A percentile compares a stretch with the other conserved stretches of the same genome.
phyloP scores from a whole-genome alignment of 2,797 vertebrate genomes.

The Manis javanica region DNA sequence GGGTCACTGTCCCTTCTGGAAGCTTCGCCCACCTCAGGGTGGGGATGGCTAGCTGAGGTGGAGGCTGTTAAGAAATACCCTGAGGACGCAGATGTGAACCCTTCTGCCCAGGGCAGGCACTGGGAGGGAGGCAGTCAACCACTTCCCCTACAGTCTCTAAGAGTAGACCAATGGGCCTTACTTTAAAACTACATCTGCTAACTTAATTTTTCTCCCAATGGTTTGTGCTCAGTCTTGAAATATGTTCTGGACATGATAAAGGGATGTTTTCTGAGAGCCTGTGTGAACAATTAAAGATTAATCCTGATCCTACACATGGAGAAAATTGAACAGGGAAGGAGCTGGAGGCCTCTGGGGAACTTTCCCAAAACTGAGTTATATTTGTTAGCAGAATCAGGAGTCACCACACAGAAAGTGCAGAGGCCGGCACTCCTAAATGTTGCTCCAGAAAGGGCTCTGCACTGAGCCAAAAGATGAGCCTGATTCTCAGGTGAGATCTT shows the following conservation, averaged over 20 bases:
- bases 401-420: fast-evolving
- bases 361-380: neutral
- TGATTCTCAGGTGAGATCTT: neutral
- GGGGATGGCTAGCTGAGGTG: too few species aligned
- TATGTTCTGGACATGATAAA: conserved; percentile 7
- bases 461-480: neutral
- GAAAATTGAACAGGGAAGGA: neutral
- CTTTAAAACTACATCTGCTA: conserved; percentile 46
- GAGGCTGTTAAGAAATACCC: neutral
- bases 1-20: neutral
- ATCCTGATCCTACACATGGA: conserved; percentile 18
- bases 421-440: fast-evolving
- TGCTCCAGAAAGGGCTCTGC: neutral
- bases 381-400: neutral
- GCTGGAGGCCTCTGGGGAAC: neutral
- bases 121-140: neutral
- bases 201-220: neutral
- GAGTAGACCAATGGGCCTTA: neutral
- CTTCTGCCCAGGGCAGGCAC: neutral
- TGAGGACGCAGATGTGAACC: neutral
- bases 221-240: neutral
- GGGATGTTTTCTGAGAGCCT: conserved; percentile 48
- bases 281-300: conserved; percentile 62
- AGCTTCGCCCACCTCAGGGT: neutral
- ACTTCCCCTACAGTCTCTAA: neutral